These are phyloP conservation scores for Halictus rubicundus DNA, from an alignment of 1,140 invertebrate genomes.

Conservation along the genomic window DNA sequence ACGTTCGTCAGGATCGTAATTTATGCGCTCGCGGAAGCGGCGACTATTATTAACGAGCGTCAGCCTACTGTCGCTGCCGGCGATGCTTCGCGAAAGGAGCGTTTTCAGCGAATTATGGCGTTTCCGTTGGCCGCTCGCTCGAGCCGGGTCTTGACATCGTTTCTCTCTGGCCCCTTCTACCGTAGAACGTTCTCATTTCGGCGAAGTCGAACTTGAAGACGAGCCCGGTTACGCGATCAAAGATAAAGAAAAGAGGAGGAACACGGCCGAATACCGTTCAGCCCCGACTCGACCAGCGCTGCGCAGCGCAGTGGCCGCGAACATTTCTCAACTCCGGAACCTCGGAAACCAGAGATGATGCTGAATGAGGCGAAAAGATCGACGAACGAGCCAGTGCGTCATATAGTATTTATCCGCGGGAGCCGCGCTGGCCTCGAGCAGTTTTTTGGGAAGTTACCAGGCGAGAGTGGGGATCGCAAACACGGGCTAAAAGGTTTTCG, in stretches of 20 bases:
- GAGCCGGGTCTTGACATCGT: constrained; percentile 30
- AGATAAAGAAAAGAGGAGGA: too few relatives aligned
- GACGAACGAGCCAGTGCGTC: not conserved
- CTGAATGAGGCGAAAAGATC: not conserved
- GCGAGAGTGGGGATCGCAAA: constrained; percentile 27
- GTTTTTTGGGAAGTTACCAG: constrained; percentile 41
- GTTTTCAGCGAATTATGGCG: constrained; percentile 56
- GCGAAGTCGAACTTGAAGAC: not conserved
- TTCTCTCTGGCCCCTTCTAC: not conserved
- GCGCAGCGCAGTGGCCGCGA: too few relatives aligned
- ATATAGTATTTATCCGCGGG: constrained; percentile 40
- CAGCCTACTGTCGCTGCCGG: constrained; percentile 52
- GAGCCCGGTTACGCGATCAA: not conserved
- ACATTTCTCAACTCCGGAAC: too few relatives aligned
- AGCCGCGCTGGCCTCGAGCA: constrained; percentile 12
- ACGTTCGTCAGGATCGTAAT: constrained; percentile 70
- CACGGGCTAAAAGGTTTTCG: constrained; percentile 52
- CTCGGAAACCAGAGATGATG: not conserved
- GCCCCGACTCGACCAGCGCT: too few relatives aligned
- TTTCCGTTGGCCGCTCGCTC: constrained; percentile 46
- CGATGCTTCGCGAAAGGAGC: constrained; percentile 22
- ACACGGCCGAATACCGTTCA: too few relatives aligned
- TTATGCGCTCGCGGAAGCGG: constrained; percentile 65
- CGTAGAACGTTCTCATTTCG: constrained; percentile 2
- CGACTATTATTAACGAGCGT: constrained; percentile 70